Evolutionary conservation across 1,140 invertebrate species (phyloP).

Genomic region (Cyphomyrmex costatus): DNA sequence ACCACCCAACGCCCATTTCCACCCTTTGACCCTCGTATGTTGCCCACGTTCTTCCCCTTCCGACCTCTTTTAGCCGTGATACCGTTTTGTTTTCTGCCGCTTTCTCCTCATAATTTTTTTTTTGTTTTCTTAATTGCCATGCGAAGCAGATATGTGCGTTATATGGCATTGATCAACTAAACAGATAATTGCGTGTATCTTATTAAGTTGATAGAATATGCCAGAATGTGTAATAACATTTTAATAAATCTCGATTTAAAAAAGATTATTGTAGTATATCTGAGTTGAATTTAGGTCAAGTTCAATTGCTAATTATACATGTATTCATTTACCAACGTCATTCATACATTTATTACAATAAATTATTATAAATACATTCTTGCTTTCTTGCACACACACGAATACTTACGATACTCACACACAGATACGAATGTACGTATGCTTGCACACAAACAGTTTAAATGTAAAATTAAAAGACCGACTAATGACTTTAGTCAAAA

Average conservation of each 20-base stretch:
- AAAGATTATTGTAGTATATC: neutral
- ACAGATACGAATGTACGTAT: neutral
- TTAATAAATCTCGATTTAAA: neutral
- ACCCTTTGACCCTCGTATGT: slow-evolving; percentile 73
- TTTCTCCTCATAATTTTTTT: slow-evolving; percentile 67
- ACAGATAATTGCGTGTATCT: neutral
- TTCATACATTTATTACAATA: neutral
- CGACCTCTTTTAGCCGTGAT: slow-evolving; percentile 41
- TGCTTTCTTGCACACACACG: too few species aligned
- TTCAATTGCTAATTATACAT: neutral
- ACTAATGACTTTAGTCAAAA: slow-evolving; percentile 68
- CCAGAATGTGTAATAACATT: neutral
- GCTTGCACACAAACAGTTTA: neutral
- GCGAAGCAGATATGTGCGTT: slow-evolving; percentile 13
- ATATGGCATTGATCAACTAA: slow-evolving; percentile 14
- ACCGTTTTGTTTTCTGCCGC: slow-evolving; percentile 60
- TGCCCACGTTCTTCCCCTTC: slow-evolving; percentile 62
- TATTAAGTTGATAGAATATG: neutral
- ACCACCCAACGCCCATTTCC: slow-evolving; percentile 62
- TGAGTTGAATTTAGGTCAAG: neutral
- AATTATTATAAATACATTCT: neutral
- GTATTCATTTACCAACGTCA: neutral
- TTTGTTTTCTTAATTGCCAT: slow-evolving; percentile 54
- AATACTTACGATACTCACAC: neutral
- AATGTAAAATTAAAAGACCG: slow-evolving; percentile 29